Evolutionary conservation across 2,888 invertebrate species (phyloP).

Genomic region (Anthophora plumipes): DNA sequence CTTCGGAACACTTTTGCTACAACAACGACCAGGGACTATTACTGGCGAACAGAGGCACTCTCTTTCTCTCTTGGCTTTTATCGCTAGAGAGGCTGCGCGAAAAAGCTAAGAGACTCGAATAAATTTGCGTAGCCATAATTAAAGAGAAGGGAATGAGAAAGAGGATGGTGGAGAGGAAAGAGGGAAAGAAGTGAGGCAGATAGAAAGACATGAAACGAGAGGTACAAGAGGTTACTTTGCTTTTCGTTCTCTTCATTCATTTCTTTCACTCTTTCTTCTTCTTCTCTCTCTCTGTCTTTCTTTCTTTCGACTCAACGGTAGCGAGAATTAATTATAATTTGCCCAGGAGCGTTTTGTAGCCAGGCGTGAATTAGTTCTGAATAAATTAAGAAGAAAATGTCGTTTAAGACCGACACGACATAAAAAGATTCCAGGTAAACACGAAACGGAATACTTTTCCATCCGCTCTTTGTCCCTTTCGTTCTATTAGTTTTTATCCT

Average conservation of each 20-base stretch:
- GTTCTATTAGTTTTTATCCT: slow-evolving; percentile 6
- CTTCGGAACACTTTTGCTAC: background rate
- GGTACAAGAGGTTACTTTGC: slow-evolving; percentile 6
- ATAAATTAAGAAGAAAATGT: slow-evolving; percentile 24
- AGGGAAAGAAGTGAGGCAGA: background rate
- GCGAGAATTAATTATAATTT: slow-evolving; percentile 41
- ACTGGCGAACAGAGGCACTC: background rate
- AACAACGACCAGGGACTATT: slow-evolving; percentile 15
- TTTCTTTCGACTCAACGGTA: background rate
- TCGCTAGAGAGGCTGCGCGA: slow-evolving; percentile 5
- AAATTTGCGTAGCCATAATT: slow-evolving; percentile 45
- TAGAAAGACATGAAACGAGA: background rate
- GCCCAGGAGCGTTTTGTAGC: background rate
- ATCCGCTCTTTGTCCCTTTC: background rate
- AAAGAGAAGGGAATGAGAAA: slow-evolving; percentile 10
- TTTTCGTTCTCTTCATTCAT: background rate
- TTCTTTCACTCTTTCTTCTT: background rate
- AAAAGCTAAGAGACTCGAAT: slow-evolving; percentile 36
- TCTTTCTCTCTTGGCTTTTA: slow-evolving; percentile 13
- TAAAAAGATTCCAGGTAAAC: slow-evolving; percentile 20
- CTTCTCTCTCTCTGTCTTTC: background rate
- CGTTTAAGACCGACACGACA: slow-evolving; percentile 2
- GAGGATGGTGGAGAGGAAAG: too few relatives aligned
- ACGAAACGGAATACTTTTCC: slow-evolving; percentile 20
- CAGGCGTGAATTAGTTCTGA: slow-evolving; percentile 14